Conservation (phyloP, 2,888 invertebrate genomes). For the Linhomoeus sp. region DNA sequence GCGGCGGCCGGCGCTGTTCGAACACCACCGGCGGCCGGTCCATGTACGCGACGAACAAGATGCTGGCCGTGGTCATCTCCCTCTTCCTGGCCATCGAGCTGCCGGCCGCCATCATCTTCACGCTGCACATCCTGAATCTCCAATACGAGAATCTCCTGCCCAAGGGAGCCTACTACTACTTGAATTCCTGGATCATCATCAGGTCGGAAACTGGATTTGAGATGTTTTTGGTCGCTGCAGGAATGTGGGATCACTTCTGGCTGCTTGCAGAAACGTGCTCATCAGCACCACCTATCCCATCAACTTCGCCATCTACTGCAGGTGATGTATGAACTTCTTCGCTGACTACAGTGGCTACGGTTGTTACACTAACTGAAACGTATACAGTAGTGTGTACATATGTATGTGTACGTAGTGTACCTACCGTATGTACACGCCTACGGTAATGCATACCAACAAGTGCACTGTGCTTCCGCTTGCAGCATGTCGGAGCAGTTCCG, state of each 20-base stretch:
- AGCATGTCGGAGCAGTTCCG: constrained; percentile 83
- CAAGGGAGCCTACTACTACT: constrained; percentile 4
- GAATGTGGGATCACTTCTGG: too few species aligned
- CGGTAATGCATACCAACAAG: too few species aligned
- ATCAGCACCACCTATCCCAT: constrained; percentile 65
- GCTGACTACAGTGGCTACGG: too few species aligned
- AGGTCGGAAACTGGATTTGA: constrained; percentile 39
- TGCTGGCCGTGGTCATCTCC: constrained; percentile 15
- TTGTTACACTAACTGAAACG: too few species aligned
- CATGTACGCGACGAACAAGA: constrained; percentile 16
- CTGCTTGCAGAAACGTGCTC: constrained; percentile 66
- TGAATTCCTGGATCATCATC: constrained; percentile 13
- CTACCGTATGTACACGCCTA: too few species aligned
- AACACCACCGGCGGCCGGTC: constrained; percentile 7
- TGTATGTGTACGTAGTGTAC: too few species aligned
- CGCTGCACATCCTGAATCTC: constrained; percentile 49
- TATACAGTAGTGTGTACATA: too few species aligned
- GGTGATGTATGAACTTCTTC: too few species aligned
- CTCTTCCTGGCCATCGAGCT: constrained; percentile 17
- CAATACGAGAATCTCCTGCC: not conserved
- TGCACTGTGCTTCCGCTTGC: too few species aligned
- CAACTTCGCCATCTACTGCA: constrained; percentile 79
- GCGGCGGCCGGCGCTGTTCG: too few species aligned
- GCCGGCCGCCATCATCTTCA: constrained; percentile 43
- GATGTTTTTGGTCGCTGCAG: too few species aligned